Evolutionary conservation across 2,113 vertebrate species (phyloP).

Genomic region (Pomatostomus ruficeps): DNA sequence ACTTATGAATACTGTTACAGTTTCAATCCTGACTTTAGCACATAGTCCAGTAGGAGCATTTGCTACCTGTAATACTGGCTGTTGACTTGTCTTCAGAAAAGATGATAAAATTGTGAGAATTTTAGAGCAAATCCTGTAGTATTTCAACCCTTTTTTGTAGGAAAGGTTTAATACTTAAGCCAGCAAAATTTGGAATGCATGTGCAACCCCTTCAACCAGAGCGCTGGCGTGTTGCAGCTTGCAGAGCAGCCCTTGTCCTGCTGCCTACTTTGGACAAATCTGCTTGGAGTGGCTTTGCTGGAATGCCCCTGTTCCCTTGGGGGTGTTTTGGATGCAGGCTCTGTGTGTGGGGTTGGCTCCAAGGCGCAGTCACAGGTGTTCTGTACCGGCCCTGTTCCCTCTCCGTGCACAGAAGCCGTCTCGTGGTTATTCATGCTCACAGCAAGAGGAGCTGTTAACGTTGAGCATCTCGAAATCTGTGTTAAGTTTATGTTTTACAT

Average conservation of each 20-base stretch:
- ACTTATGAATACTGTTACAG: fast-evolving
- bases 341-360: not conserved
- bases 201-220: not conserved
- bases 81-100: not conserved
- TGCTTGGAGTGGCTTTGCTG: not conserved
- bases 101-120: not conserved
- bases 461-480: not conserved
- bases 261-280: not conserved
- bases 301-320: not conserved
- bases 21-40: not conserved
- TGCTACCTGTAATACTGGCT: not conserved
- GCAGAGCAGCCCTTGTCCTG: not conserved
- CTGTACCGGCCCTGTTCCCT: not conserved
- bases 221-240: fast-evolving
- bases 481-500: not conserved
- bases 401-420: fast-evolving
- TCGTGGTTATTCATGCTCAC: fast-evolving
- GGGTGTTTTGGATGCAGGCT: not conserved
- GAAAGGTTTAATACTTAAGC: not conserved
- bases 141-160: not conserved
- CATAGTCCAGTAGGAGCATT: not conserved
- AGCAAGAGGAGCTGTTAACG: not conserved
- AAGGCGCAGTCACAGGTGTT: not conserved
- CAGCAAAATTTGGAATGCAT: not conserved
- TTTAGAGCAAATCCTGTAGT: not conserved